phyloP scores from a whole-genome alignment of 2,888 invertebrate species.

The Drosophila bunnanda region DNA sequence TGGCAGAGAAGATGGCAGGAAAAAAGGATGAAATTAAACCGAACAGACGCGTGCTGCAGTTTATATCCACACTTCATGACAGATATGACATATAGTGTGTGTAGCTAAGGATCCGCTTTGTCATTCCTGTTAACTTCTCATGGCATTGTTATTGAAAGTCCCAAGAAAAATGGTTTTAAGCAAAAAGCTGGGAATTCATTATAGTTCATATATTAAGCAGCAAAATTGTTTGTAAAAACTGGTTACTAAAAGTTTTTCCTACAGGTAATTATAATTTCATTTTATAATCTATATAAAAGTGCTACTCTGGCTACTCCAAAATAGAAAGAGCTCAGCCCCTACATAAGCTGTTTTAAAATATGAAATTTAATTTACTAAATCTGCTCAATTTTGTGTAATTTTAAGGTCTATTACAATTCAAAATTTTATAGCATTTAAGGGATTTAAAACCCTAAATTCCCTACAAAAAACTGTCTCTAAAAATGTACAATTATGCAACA shows the following conservation, averaged over 20 bases:
- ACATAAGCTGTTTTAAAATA: neutral
- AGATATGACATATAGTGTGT: constrained; percentile 37
- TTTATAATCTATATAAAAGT: neutral
- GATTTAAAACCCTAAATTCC: neutral
- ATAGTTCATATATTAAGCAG: neutral
- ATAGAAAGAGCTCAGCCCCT: neutral
- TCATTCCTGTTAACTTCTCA: neutral
- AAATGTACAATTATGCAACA: neutral
- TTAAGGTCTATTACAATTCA: neutral
- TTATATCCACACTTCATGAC: constrained; percentile 41
- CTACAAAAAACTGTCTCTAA: neutral
- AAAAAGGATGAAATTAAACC: constrained; percentile 29
- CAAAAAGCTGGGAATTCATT: no score
- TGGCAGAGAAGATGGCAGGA: constrained; percentile 44
- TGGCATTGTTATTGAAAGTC: neutral
- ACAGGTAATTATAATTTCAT: no score
- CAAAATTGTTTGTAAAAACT: neutral
- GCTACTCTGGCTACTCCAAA: neutral
- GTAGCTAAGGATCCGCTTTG: constrained; percentile 3
- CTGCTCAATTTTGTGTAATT: no score
- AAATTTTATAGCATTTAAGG: neutral
- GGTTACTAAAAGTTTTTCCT: neutral
- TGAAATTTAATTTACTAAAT: neutral
- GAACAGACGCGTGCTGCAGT: constrained; percentile 38
- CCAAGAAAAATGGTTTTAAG: neutral